phyloP scores from a whole-genome alignment of 2,888 invertebrate genomes.

The Meganola albula region DNA sequence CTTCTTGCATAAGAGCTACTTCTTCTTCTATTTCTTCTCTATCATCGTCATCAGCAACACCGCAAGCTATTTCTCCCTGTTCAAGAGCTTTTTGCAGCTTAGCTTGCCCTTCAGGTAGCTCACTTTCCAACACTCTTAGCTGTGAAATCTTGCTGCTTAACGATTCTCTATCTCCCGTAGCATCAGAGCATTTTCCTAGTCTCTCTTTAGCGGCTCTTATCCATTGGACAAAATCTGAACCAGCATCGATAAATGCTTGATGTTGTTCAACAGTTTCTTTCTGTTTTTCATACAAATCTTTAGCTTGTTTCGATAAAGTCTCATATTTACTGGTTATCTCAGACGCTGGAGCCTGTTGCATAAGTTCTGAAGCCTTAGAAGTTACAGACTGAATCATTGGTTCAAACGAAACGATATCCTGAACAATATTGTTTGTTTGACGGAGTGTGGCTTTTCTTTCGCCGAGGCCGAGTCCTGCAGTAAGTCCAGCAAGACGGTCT shows the following conservation, averaged over 20 bases:
- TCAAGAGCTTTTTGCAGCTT: slow-evolving; percentile 90
- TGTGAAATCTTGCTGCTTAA: slow-evolving; percentile 91
- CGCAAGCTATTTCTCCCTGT: slow-evolving; percentile 91
- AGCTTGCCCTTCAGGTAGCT: slow-evolving; percentile 88
- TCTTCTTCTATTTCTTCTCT: slow-evolving; percentile 95
- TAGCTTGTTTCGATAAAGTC: slow-evolving; percentile 92
- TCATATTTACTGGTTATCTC: slow-evolving; percentile 95
- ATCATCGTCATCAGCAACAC: slow-evolving; percentile 89
- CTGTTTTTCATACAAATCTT: slow-evolving; percentile 91
- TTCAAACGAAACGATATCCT: slow-evolving; percentile 97
- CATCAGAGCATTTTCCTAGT: slow-evolving; percentile 93
- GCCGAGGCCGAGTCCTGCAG: slow-evolving; percentile 86
- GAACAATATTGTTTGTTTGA: slow-evolving; percentile 95
- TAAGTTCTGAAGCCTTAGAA: slow-evolving; percentile 94
- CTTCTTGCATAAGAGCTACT: slow-evolving; percentile 92
- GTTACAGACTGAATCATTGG: slow-evolving; percentile 98
- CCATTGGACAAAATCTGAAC: slow-evolving; percentile 95
- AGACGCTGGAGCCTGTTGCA: slow-evolving; percentile 93
- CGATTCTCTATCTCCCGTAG: slow-evolving; percentile 93
- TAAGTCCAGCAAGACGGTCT: slow-evolving; percentile 81
- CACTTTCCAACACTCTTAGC: slow-evolving; percentile 89
- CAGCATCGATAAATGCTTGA: slow-evolving; percentile 94
- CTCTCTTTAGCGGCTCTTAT: slow-evolving; percentile 93
- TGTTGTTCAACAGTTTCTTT: slow-evolving; percentile 93
- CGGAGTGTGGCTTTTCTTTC: slow-evolving; percentile 93